Evolutionary conservation across 2,113 vertebrate genomes (phyloP).

Genomic region (Corvus cornix): DNA sequence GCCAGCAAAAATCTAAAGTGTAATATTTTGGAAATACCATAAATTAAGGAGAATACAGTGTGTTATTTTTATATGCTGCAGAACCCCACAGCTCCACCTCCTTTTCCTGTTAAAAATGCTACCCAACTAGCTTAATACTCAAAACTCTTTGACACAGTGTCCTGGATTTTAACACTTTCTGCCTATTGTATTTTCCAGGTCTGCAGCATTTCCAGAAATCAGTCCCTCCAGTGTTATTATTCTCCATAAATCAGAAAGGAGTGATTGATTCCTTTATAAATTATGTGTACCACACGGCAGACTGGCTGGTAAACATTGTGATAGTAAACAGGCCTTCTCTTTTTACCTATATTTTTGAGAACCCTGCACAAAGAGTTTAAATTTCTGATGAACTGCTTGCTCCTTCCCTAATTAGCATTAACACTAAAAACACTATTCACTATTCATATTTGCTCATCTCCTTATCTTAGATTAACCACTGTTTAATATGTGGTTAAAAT

Average conservation of each 20-base stretch:
- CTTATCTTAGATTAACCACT: slow-evolving; percentile 64
- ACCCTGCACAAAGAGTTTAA: background rate
- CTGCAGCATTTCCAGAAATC: background rate
- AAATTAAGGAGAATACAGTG: slow-evolving; percentile 27
- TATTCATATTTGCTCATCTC: slow-evolving; percentile 62
- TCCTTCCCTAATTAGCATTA: slow-evolving; percentile 56
- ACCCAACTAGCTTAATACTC: background rate
- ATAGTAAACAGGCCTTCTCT: background rate
- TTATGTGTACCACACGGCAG: background rate
- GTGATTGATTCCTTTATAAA: slow-evolving; percentile 21
- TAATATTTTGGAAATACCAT: slow-evolving; percentile 21
- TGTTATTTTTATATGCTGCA: slow-evolving; percentile 42
- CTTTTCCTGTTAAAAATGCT: slow-evolving; percentile 6
- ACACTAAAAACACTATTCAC: slow-evolving; percentile 35
- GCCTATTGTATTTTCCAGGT: slow-evolving; percentile 9
- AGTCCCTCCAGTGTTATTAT: background rate
- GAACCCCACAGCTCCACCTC: background rate
- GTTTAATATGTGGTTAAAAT: slow-evolving; percentile 64
- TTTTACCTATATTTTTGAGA: background rate
- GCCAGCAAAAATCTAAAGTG: slow-evolving; percentile 27
- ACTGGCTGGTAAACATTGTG: background rate
- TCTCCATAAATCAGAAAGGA: background rate
- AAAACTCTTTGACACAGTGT: background rate
- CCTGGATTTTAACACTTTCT: slow-evolving; percentile 38
- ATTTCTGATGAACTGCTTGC: slow-evolving; percentile 33